A percentile compares a stretch with the other conserved stretches of the same genome.
These are phyloP conservation scores for Riparia riparia DNA, from an alignment of 2,113 vertebrate species.

Conservation along the genomic window DNA sequence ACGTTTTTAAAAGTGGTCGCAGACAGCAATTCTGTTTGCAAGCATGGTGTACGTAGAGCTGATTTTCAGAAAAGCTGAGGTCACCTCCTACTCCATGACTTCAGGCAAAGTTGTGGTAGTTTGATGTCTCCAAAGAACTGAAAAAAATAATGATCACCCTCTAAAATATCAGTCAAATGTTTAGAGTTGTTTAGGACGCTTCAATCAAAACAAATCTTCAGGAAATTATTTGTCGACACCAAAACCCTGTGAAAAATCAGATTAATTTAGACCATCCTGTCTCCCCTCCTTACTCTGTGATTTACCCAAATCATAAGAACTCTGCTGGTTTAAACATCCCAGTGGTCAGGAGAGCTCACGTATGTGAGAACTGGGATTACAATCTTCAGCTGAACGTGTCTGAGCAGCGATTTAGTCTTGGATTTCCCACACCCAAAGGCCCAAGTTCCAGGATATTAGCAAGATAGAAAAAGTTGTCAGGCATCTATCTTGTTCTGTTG, in stretches of 20 bases:
- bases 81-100: not conserved
- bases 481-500: not conserved
- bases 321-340: not conserved
- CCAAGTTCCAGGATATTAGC: not conserved
- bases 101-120: not conserved
- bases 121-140: not conserved
- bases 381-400: not conserved
- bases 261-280: not conserved
- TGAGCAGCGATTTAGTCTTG: not conserved
- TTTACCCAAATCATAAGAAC: not conserved
- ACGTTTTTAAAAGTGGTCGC: not conserved
- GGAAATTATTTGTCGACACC: not conserved
- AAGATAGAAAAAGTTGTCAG: slow-evolving; percentile 5
- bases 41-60: not conserved
- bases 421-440: not conserved
- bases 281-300: not conserved
- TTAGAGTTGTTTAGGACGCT: not conserved
- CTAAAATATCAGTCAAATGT: not conserved
- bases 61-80: slow-evolving; percentile 4
- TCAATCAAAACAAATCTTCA: not conserved
- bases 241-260: not conserved
- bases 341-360: not conserved
- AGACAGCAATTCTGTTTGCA: not conserved
- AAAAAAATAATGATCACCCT: not conserved
- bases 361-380: not conserved